phyloP scores from a whole-genome alignment of 2,113 vertebrate genomes.

The Oryzias javanicus region DNA sequence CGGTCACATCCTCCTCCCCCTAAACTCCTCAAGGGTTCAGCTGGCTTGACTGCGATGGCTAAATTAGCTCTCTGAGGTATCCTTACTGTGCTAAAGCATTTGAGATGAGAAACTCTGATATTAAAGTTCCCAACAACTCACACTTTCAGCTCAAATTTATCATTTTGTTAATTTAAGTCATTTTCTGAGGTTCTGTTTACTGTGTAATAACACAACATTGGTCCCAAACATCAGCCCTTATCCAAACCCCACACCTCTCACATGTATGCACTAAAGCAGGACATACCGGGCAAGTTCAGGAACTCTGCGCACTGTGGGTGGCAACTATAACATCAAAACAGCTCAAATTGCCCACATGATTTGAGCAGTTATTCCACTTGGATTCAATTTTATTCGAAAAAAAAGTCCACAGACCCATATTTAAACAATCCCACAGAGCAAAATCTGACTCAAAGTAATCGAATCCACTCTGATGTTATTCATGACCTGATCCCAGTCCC shows the following conservation, averaged over 20 bases:
- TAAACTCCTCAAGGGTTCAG: background rate
- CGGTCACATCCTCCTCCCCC: background rate
- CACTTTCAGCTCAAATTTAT: background rate
- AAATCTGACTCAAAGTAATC: constrained; percentile 61
- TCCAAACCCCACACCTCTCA: constrained; percentile 26
- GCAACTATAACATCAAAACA: constrained; percentile 68
- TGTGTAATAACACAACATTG: background rate
- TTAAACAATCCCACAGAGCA: constrained; percentile 52
- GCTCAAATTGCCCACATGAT: constrained; percentile 47
- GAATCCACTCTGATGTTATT: constrained; percentile 59
- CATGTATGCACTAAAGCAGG: constrained; percentile 21
- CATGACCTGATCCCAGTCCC: constrained; percentile 42
- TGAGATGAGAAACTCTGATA: constrained; percentile 11
- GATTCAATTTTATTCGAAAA: constrained; percentile 58
- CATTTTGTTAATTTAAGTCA: too few species aligned
- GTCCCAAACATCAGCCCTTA: constrained; percentile 37
- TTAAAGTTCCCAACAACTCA: background rate
- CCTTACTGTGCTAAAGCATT: background rate
- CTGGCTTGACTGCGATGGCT: background rate
- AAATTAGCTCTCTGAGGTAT: background rate
- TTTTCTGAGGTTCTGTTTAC: too few species aligned
- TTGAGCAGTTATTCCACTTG: constrained; percentile 66
- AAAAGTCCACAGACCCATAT: constrained; percentile 63
- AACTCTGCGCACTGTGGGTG: constrained; percentile 53
- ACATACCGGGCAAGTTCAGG: constrained; percentile 40